Evolutionary conservation across 2,888 invertebrate species (phyloP), one percentile per base, ranked within the genome.

Genomic region (Gortyna flavago): DNA sequence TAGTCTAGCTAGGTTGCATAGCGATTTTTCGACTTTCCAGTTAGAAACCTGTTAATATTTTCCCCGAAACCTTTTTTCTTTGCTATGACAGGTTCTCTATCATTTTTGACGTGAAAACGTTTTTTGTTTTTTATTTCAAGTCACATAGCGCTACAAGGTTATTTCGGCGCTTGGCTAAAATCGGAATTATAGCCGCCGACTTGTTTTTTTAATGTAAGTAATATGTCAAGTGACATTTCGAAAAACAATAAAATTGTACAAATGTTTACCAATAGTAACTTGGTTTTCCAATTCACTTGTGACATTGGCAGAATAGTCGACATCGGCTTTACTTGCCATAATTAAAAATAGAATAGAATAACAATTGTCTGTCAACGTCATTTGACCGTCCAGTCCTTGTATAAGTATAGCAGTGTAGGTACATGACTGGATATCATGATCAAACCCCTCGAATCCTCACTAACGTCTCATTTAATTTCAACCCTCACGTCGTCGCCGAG

Each of bases 401-500:
- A 8, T 21, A n/a, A n/a, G n/a, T n/a, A 21, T 35, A 35, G 21
- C 35, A 21, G 5, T 61, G 8, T 21, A 4, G 61, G 21, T 62
- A 62, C 25, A 11, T 48, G 38, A 9, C 6, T 29, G 18, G 18
- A 54, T 35, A 29, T 54, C 7, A 57, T 29, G 25, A 57, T 38
- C 57, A 29, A 32, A 59, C 38, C 32, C 9, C 13, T 32, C 16
- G 6, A 62, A 35, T 35, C 44, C 13, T 59, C 21, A 9, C n/a
- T 29, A 66, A 77, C 16, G 7, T 64, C 51, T 66, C 32, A 64
- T 70, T 69, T 64, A 9, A 72, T 48, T 57, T 25, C 32, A 70
- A 66, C 81, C 76, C 62, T 81, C 76, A 85, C 75, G 72, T 85
- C 69, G 72, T 85, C 62, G 51, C n/a, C 18, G 18, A 44, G 57